Conservation (phyloP, 2,797 vertebrate genomes). For the Hylomyscus alleni region DNA sequence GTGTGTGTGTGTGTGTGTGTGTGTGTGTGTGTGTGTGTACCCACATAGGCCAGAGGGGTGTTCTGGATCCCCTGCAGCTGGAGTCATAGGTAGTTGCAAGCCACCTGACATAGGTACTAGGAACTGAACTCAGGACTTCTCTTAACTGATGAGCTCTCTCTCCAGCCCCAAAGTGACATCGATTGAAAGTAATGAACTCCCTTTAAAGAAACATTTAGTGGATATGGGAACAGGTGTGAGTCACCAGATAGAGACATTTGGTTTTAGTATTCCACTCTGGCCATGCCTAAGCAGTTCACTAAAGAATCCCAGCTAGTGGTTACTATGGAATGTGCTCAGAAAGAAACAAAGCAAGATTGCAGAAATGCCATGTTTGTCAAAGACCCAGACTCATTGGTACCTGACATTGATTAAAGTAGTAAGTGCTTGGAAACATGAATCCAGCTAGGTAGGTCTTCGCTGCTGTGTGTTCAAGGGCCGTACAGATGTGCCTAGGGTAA, state of each 20-base stretch:
- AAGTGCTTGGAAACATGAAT: not conserved
- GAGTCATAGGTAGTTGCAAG: not conserved
- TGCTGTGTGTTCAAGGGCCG: not conserved
- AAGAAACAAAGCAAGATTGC: fast-evolving
- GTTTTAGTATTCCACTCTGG: fast-evolving
- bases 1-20: not conserved
- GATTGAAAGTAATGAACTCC: not conserved
- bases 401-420: not conserved
- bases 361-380: not conserved
- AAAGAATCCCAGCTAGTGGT: not conserved
- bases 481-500: not conserved
- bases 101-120: not conserved
- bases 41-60: not conserved
- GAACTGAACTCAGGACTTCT: not conserved
- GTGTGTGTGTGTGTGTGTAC: not conserved
- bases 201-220: not conserved
- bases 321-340: not conserved
- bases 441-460: not conserved
- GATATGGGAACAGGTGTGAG: not conserved
- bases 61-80: too few species aligned
- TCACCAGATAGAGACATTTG: not conserved
- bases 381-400: not conserved
- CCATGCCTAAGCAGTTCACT: not conserved
- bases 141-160: not conserved
- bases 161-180: not conserved